A percentile compares a stretch with the other conserved stretches of the same genome.
These are phyloP conservation scores for Cebus imitator DNA, from an alignment of 2,113 vertebrate genomes.

Conservation along the genomic window DNA sequence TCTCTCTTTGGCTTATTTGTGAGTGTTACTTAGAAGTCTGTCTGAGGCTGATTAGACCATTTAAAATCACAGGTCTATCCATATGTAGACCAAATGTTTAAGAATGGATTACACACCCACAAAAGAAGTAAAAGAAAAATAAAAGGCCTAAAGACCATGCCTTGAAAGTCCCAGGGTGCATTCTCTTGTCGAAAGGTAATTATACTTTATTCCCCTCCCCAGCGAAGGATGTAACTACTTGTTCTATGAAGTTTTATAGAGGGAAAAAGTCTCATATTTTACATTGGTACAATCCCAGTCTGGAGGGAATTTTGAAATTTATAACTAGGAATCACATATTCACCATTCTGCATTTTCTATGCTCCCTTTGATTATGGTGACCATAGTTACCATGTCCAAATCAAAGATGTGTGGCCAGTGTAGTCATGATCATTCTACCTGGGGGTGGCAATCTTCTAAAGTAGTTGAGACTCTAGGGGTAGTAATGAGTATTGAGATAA, in stretches of 20 bases:
- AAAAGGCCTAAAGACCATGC: constrained; percentile 43
- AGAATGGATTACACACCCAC: constrained; percentile 65
- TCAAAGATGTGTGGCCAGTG: background rate
- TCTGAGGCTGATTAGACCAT: constrained; percentile 80
- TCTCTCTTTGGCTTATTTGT: constrained; percentile 73
- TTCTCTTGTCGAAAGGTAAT: constrained; percentile 69
- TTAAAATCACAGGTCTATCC: constrained; percentile 82
- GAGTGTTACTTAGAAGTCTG: constrained; percentile 79
- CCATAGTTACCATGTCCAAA: background rate
- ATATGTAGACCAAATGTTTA: constrained; percentile 85
- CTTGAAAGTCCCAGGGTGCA: constrained; percentile 60
- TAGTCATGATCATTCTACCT: background rate
- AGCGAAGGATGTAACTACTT: background rate
- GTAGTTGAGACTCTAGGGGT: background rate
- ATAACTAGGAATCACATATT: background rate
- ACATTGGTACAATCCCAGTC: background rate
- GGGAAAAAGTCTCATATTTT: background rate
- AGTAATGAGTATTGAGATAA: background rate
- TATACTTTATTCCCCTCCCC: background rate
- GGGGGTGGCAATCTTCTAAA: background rate
- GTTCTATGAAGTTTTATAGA: constrained; percentile 19
- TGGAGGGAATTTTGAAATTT: background rate
- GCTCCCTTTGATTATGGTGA: background rate
- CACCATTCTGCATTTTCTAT: background rate
- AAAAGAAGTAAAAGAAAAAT: constrained; percentile 71